Evolutionary conservation across 1,140 invertebrate species (phyloP).

Genomic region (Eciton burchellii): DNA sequence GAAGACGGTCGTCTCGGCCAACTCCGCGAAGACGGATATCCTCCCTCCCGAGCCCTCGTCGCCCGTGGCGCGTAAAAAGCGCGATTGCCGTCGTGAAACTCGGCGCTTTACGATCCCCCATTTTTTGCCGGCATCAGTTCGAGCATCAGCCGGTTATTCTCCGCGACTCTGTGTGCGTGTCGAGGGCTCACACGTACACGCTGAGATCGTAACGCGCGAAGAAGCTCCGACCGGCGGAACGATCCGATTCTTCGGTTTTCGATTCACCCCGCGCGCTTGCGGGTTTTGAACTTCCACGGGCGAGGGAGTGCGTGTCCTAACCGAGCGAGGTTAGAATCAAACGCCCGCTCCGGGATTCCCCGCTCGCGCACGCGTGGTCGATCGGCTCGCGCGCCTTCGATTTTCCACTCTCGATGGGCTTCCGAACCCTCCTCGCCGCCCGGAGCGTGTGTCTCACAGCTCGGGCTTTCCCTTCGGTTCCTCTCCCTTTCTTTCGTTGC

Average conservation of each 20-base stretch:
- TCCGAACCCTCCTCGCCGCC: conserved; percentile 31
- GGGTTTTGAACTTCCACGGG: no score
- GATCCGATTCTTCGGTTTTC: background rate
- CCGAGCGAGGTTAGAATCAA: no score
- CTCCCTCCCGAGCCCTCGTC: background rate
- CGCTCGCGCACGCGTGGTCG: conserved; percentile 21
- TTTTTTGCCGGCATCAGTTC: background rate
- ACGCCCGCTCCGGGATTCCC: no score
- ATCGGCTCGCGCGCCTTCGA: conserved; percentile 29
- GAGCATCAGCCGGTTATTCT: background rate
- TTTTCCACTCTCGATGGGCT: conserved; percentile 32
- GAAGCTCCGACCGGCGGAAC: no score
- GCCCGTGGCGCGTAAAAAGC: background rate
- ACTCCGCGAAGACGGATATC: background rate
- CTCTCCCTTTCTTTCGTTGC: conserved; percentile 5
- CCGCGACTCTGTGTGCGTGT: background rate
- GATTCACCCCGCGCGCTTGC: no score
- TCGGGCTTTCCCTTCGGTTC: background rate
- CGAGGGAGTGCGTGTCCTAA: no score
- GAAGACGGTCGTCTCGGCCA: conserved; percentile 33
- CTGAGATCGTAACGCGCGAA: no score
- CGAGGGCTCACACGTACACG: background rate
- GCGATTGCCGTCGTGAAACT: background rate
- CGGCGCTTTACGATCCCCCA: no score
- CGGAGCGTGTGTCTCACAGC: conserved; percentile 16